Conservation (phyloP, 1,140 invertebrate genomes). For the Littorina saxatilis region DNA sequence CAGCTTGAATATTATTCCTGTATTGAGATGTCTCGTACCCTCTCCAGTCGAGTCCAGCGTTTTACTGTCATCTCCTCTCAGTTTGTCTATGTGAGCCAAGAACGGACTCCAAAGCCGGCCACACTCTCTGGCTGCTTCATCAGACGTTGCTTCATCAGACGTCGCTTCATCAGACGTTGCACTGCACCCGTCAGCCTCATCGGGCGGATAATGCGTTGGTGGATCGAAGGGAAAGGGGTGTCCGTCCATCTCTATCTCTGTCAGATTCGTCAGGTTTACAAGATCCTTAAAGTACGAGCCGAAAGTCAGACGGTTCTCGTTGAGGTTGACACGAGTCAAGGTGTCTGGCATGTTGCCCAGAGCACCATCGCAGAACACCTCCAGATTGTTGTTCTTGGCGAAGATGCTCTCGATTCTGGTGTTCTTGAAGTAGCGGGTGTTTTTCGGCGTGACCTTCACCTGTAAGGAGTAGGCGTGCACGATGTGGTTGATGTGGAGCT, state of each 20-base stretch:
- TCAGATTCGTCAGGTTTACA: not conserved
- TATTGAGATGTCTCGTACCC: too few relatives aligned
- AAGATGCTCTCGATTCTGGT: constrained; percentile 16
- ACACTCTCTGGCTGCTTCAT: not conserved
- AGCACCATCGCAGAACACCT: not conserved
- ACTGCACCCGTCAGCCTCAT: too few relatives aligned
- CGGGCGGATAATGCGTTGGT: not conserved
- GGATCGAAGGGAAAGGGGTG: not conserved
- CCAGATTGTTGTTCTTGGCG: not conserved
- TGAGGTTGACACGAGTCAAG: not conserved
- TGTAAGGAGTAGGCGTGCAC: not conserved
- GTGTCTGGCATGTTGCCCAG: constrained; percentile 16
- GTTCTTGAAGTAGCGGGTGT: constrained; percentile 35
- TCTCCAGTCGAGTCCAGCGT: too few relatives aligned
- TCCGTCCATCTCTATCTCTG: not conserved
- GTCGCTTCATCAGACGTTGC: too few relatives aligned
- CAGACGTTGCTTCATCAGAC: too few relatives aligned
- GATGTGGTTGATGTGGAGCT: not conserved
- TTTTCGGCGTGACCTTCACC: not conserved
- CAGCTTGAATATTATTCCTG: not conserved
- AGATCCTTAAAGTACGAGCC: not conserved
- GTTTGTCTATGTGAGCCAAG: too few relatives aligned
- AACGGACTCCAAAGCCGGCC: too few relatives aligned
- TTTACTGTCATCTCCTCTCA: too few relatives aligned
- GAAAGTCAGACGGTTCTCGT: not conserved